Evolutionary conservation across 37 sponge, comb jelly and placozoan species (phyloP).

Genomic region (Haliclona indistincta): DNA sequence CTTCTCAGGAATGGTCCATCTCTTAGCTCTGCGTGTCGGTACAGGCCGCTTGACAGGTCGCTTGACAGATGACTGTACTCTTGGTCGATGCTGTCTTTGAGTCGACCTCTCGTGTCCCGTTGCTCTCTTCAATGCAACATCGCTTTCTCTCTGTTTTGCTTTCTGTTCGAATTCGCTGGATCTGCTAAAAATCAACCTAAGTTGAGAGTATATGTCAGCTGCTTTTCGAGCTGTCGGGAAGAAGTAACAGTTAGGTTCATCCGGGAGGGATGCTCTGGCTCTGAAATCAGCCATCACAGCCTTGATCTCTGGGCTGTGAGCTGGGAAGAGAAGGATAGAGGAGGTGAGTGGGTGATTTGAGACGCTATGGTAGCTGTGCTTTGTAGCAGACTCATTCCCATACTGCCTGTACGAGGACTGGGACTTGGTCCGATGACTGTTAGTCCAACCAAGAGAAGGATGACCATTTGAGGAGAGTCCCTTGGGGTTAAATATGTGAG

Average conservation of each 20-base stretch:
- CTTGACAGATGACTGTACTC: too few relatives aligned
- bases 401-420: not conserved
- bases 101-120: not conserved
- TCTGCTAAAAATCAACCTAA: constrained; percentile 37
- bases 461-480: not conserved
- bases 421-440: too few relatives aligned
- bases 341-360: constrained; percentile 66
- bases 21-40: not conserved
- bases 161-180: constrained; percentile 43
- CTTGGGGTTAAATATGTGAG: constrained; percentile 52
- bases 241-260: constrained; percentile 36
- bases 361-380: constrained; percentile 50
- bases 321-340: constrained; percentile 34
- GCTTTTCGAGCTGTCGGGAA: constrained; percentile 45
- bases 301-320: constrained; percentile 56
- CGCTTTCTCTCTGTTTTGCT: not conserved
- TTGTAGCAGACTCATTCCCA: not conserved
- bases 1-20: not conserved
- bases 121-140: not conserved
- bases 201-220: constrained; percentile 18
- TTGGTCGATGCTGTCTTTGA: not conserved
- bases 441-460: too few relatives aligned
- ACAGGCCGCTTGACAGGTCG: not conserved
- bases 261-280: constrained; percentile 29
- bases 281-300: constrained; percentile 73